Conservation (phyloP, 2,113 vertebrate species). For the Sorex araneus region DNA sequence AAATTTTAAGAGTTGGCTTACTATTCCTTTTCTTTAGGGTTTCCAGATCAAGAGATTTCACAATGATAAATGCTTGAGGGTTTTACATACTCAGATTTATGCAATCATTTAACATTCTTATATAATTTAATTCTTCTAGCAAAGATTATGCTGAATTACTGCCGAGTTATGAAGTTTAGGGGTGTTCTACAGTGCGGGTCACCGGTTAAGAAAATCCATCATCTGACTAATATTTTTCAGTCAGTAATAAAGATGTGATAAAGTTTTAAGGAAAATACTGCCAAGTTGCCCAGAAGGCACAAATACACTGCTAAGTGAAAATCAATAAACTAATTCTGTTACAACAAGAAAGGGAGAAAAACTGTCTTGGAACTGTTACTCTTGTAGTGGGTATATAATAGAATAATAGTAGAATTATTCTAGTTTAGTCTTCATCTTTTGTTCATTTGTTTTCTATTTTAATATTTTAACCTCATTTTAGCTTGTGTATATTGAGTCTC, state of each 20-base stretch:
- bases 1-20: conserved; percentile 64
- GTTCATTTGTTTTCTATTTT: conserved; percentile 13
- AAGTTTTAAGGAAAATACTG: conserved; percentile 63
- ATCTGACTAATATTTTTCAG: conserved; percentile 49
- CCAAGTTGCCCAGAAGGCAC: conserved; percentile 50
- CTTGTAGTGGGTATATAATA: too few relatives aligned
- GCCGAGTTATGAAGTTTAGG: conserved; percentile 4
- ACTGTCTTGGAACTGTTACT: conserved; percentile 45
- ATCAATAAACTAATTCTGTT: conserved; percentile 59
- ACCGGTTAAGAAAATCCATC: conserved; percentile 71
- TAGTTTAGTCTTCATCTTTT: conserved; percentile 19
- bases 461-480: conserved; percentile 4
- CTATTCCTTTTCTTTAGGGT: conserved; percentile 58
- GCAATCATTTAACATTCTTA: conserved; percentile 43
- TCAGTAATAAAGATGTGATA: conserved; percentile 57
- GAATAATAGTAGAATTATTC: conserved; percentile 24
- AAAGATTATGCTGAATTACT: conserved; percentile 62
- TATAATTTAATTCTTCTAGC: conserved; percentile 61
- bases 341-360: conserved; percentile 39
- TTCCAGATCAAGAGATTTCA: conserved; percentile 41
- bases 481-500: not conserved
- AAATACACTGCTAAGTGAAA: conserved; percentile 53
- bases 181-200: conserved; percentile 62
- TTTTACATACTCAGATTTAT: conserved; percentile 62
- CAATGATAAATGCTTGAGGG: not conserved